Conservation (phyloP, 2,113 vertebrate species). For the Edolisoma coerulescens region DNA sequence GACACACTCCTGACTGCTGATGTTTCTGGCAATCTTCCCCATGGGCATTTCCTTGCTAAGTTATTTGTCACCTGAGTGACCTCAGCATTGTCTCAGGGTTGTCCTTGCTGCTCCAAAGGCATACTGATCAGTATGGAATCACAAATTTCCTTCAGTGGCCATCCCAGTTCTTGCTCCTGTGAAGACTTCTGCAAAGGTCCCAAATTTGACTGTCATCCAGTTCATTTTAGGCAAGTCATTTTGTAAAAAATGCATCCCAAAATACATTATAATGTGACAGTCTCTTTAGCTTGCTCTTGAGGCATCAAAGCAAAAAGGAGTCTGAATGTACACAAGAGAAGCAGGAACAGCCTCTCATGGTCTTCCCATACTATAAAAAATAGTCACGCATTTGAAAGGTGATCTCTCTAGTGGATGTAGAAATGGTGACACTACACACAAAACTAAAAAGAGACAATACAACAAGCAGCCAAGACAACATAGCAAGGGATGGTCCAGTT, state of each 20-base stretch:
- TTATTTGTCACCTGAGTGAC: neutral
- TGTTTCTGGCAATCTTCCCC: neutral
- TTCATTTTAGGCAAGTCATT: neutral
- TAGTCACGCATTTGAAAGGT: neutral
- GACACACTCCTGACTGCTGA: neutral
- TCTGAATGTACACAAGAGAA: neutral
- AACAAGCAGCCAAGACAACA: neutral
- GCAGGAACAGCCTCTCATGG: neutral
- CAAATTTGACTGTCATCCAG: neutral
- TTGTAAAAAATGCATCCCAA: neutral
- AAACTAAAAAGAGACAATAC: neutral
- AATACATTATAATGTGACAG: neutral
- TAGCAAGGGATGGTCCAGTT: neutral
- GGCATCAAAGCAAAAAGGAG: neutral
- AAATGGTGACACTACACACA: neutral
- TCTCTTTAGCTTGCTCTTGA: neutral
- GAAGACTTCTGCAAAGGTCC: neutral
- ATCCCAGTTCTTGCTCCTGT: neutral
- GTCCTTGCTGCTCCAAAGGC: neutral
- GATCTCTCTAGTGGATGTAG: fast-evolving
- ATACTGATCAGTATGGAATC: neutral
- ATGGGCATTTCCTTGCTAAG: neutral
- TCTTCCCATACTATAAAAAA: neutral
- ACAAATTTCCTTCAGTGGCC: neutral
- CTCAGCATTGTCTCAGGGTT: neutral